A percentile compares a stretch with the other conserved stretches of the same genome.
phyloP scores from a whole-genome alignment of 1,140 invertebrate species.

The Planococcus citri region DNA sequence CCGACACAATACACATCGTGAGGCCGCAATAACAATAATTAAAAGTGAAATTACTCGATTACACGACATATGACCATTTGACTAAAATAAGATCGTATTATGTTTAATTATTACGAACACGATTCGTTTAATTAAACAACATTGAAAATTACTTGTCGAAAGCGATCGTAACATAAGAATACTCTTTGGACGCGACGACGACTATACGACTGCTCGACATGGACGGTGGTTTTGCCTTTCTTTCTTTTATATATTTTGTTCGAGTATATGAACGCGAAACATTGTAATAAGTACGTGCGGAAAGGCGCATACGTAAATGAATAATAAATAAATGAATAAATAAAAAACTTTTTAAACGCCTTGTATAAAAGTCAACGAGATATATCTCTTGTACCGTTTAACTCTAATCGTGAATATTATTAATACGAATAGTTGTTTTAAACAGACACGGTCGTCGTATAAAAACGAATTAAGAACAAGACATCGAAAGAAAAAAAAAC shows the following conservation, averaged over 20 bases:
- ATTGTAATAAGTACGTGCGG: neutral
- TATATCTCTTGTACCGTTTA: slow-evolving; percentile 16
- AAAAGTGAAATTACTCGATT: too few relatives aligned
- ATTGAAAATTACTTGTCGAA: neutral
- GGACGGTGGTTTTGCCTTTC: too few relatives aligned
- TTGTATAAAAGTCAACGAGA: slow-evolving; percentile 8
- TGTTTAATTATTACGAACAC: neutral
- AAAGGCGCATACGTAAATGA: neutral
- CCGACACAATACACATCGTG: too few relatives aligned
- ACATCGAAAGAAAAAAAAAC: slow-evolving; percentile 15
- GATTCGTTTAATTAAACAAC: neutral
- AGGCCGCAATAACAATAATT: too few relatives aligned
- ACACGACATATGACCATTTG: too few relatives aligned
- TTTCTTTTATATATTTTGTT: too few relatives aligned
- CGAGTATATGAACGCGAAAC: neutral
- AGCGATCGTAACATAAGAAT: neutral
- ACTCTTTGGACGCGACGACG: too few relatives aligned
- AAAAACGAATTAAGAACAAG: slow-evolving; percentile 17
- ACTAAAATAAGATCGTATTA: too few relatives aligned
- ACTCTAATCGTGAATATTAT: slow-evolving; percentile 19
- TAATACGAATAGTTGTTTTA: slow-evolving; percentile 17
- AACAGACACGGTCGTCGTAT: slow-evolving; percentile 6
- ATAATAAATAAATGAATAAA: slow-evolving; percentile 2
- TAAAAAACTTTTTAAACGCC: slow-evolving; percentile 8
- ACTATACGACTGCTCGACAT: too few relatives aligned